Conservation (phyloP, 2,797 vertebrate species). For the Rhodeus uyekii region DNA sequence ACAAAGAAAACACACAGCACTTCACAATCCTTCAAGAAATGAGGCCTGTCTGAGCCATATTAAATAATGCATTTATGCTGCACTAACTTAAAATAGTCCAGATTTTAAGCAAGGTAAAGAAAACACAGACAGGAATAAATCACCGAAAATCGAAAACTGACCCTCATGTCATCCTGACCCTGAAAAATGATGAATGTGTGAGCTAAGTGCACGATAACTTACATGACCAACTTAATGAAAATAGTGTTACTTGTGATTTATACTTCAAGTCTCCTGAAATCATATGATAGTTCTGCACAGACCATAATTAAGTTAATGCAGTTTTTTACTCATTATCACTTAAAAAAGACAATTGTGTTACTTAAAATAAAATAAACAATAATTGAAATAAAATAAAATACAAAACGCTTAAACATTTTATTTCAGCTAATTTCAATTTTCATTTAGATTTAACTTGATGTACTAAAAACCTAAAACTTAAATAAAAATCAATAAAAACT, state of each 20-base stretch:
- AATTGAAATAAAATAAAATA: background rate
- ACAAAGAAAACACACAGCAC: conserved; percentile 29
- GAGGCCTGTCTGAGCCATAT: background rate
- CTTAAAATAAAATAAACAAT: background rate
- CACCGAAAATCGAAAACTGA: background rate
- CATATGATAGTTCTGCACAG: background rate
- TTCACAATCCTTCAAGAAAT: conserved; percentile 6
- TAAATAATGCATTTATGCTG: background rate
- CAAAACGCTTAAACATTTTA: no score
- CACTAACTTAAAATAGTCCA: background rate
- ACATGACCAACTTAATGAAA: background rate
- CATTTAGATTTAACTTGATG: no score
- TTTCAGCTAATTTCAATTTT: no score
- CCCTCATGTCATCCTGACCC: background rate
- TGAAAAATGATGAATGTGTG: background rate
- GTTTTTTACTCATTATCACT: no score
- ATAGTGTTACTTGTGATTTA: background rate
- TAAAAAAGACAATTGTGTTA: background rate
- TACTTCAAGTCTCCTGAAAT: background rate
- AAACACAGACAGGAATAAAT: background rate
- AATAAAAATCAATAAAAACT: no score
- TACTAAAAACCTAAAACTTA: no score
- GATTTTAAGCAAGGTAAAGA: background rate
- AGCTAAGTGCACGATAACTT: background rate
- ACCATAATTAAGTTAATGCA: background rate